Conservation (phyloP, 2,113 vertebrate genomes). For the Taurulus bubalis region DNA sequence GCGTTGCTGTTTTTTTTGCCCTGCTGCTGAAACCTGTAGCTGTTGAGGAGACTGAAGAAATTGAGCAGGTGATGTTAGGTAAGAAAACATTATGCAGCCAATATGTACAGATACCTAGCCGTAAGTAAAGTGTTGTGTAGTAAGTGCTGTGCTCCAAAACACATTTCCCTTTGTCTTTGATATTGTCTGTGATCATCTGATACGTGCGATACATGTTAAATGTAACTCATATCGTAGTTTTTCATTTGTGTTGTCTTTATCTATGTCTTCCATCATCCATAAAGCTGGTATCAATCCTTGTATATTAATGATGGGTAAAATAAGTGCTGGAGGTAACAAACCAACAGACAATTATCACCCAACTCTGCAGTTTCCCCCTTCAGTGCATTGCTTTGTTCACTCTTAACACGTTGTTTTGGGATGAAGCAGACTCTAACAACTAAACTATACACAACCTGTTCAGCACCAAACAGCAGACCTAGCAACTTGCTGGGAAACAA, state of each 20-base stretch:
- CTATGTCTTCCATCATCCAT: not conserved
- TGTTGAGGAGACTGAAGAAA: constrained; percentile 83
- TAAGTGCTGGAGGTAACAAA: not conserved
- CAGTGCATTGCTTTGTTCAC: not conserved
- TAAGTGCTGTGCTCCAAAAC: not conserved
- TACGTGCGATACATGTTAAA: not conserved
- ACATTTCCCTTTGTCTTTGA: not conserved
- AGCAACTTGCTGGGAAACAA: not conserved
- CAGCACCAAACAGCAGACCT: not conserved
- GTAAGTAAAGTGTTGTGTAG: not conserved
- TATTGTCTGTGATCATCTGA: not conserved
- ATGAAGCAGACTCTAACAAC: not conserved
- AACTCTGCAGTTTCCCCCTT: not conserved
- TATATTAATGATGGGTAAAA: not conserved
- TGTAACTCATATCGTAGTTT: not conserved
- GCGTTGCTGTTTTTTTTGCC: constrained; percentile 85
- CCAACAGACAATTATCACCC: not conserved
- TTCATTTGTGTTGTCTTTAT: not conserved
- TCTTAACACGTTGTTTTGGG: not conserved
- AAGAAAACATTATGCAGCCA: constrained; percentile 32
- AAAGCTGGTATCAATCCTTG: not conserved
- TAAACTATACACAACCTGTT: not conserved
- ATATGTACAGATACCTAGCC: not conserved
- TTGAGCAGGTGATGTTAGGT: constrained; percentile 78
- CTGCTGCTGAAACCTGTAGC: constrained; percentile 84